These are phyloP conservation scores for Tragulus kanchil DNA, from an alignment of 2,113 vertebrate species.

Conservation along the genomic window DNA sequence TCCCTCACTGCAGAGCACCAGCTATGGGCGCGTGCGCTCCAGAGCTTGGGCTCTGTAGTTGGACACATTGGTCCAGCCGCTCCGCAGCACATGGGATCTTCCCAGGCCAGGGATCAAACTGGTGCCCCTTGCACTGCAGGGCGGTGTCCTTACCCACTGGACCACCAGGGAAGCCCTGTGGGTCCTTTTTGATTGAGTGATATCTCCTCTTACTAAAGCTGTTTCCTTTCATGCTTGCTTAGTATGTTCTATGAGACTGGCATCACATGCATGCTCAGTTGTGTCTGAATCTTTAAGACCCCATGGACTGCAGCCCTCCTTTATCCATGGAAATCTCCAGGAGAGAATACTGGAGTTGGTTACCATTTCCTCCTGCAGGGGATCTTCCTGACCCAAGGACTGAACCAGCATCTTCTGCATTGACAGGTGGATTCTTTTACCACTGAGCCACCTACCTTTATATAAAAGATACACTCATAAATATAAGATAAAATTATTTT, in stretches of 20 bases:
- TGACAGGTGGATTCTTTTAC: background rate
- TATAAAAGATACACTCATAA: background rate
- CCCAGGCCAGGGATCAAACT: too few relatives aligned
- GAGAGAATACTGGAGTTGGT: background rate
- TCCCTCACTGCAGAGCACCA: too few relatives aligned
- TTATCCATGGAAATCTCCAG: background rate
- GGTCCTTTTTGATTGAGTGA: background rate
- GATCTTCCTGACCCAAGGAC: background rate
- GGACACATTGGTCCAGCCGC: too few relatives aligned
- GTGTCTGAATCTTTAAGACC: background rate
- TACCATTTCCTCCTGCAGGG: background rate
- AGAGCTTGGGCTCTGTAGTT: too few relatives aligned
- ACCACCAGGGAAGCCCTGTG: too few relatives aligned
- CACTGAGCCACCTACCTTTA: background rate
- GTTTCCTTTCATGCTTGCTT: background rate
- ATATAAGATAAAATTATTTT: background rate
- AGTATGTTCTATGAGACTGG: background rate
- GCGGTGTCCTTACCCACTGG: too few relatives aligned
- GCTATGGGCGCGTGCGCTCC: too few relatives aligned
- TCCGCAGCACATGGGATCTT: too few relatives aligned
- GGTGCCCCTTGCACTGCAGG: too few relatives aligned
- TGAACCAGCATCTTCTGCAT: fast-evolving
- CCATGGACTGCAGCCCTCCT: background rate
- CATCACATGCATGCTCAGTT: background rate
- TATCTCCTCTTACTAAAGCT: background rate